Evolutionary conservation across 2,888 invertebrate species (phyloP).

Genomic region (Nysson spinosus): DNA sequence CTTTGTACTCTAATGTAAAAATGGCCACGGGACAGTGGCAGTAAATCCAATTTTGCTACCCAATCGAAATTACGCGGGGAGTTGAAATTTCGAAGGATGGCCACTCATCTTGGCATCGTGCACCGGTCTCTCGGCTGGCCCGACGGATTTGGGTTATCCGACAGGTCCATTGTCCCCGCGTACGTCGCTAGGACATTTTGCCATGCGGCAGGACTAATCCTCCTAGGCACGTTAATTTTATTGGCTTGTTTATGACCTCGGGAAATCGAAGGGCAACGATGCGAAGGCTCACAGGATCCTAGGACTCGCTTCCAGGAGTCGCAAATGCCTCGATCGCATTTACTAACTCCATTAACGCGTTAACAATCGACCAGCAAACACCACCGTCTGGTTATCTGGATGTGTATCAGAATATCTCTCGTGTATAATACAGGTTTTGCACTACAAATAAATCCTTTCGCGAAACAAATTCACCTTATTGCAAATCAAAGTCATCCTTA

Average conservation of each 20-base stretch:
- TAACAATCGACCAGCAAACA: conserved; percentile 39
- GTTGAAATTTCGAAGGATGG: neutral
- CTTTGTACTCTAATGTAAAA: no score
- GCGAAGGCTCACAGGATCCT: neutral
- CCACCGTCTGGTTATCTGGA: conserved; percentile 19
- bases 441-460: neutral
- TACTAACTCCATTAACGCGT: conserved; percentile 56
- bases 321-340: conserved; percentile 19
- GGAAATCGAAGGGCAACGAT: neutral
- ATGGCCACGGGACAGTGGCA: no score
- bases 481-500: no score
- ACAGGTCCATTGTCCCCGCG: conserved; percentile 39
- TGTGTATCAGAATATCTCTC: conserved; percentile 26
- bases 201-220: conserved; percentile 28
- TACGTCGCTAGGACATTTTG: conserved; percentile 1
- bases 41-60: no score
- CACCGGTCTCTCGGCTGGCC: conserved; percentile 7
- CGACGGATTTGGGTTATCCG: conserved; percentile 47
- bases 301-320: neutral
- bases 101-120: conserved; percentile 19
- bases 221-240: conserved; percentile 40
- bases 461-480: neutral
- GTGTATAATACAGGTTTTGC: conserved; percentile 1
- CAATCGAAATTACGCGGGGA: neutral
- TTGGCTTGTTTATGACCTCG: conserved; percentile 38